Evolutionary conservation across 2,888 invertebrate genomes (phyloP).

Genomic region (Eretmocerus hayati): DNA sequence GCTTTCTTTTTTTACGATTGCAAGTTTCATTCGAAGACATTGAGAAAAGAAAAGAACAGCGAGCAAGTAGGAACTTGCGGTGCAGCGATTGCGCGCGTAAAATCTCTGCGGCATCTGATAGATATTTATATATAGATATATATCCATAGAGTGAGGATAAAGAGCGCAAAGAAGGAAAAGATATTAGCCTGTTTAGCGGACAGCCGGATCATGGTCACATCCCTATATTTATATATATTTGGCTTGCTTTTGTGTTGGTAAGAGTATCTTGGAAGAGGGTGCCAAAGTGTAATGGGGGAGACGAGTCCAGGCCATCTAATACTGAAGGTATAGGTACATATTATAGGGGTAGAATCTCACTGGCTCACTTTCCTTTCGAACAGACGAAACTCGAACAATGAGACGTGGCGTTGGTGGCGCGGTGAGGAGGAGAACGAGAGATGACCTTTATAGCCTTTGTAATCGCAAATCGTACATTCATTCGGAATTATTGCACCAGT

Average conservation of each 20-base stretch:
- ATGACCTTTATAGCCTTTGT: no score
- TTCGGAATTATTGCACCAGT: no score
- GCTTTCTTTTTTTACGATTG: no score
- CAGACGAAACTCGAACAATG: no score
- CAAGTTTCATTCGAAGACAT: no score
- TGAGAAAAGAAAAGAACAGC: conserved; percentile 6
- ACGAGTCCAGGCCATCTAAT: conserved; percentile 16
- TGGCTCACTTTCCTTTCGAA: no score
- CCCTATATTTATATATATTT: conserved; percentile 39
- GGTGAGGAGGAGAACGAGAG: no score
- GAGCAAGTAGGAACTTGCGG: conserved; percentile 1
- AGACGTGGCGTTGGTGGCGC: no score
- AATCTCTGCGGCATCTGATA: no score
- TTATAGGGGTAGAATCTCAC: background rate
- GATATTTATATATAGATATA: no score
- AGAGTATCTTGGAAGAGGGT: conserved; percentile 11
- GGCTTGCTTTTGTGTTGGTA: conserved; percentile 6
- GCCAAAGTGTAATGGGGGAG: conserved; percentile 20
- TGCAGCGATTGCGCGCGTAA: conserved; percentile 17
- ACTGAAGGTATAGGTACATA: background rate
- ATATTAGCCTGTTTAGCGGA: conserved; percentile 38
- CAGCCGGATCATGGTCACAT: conserved; percentile 34
- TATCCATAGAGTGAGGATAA: background rate
- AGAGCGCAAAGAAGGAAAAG: conserved; percentile 5
- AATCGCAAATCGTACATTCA: no score